phyloP scores from a whole-genome alignment of 2,113 vertebrate species.

The Thamnophis sirtalis region DNA sequence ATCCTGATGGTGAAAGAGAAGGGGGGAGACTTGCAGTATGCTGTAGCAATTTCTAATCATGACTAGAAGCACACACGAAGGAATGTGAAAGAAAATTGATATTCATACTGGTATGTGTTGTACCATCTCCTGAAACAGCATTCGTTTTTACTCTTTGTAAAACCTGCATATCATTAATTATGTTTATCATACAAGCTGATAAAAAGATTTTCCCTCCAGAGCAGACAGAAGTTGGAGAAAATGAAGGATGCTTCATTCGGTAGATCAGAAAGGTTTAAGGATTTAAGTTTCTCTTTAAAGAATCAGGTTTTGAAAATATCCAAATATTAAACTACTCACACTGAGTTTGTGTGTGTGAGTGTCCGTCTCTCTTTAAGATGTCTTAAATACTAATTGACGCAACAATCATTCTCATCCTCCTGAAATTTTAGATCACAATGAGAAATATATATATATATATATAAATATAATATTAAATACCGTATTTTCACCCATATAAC shows the following conservation, averaged over 20 bases:
- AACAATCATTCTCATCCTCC: not conserved
- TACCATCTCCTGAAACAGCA: conserved; percentile 24
- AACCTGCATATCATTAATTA: conserved; percentile 5
- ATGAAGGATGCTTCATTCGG: not conserved
- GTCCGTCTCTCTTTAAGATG: not conserved
- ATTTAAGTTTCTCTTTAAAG: not conserved
- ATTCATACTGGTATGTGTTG: conserved; percentile 48
- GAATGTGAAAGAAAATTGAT: conserved; percentile 50
- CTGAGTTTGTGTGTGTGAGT: not conserved
- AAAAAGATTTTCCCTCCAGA: not conserved
- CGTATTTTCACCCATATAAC: no score
- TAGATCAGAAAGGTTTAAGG: not conserved
- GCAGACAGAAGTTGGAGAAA: not conserved
- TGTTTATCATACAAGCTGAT: conserved; percentile 4
- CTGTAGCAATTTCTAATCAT: conserved; percentile 52
- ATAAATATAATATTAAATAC: not conserved
- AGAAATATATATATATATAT: not conserved
- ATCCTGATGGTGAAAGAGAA: not conserved
- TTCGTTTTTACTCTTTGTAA: conserved; percentile 2
- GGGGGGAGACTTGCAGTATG: conserved; percentile 12
- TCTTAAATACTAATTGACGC: not conserved
- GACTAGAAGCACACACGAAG: conserved; percentile 47
- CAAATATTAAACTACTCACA: not conserved
- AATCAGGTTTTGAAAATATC: not conserved
- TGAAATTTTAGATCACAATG: not conserved